Evolutionary conservation across 1,140 invertebrate genomes (phyloP), one percentile per base, ranked within the genome.

Genomic region (Danaus plexippus): DNA sequence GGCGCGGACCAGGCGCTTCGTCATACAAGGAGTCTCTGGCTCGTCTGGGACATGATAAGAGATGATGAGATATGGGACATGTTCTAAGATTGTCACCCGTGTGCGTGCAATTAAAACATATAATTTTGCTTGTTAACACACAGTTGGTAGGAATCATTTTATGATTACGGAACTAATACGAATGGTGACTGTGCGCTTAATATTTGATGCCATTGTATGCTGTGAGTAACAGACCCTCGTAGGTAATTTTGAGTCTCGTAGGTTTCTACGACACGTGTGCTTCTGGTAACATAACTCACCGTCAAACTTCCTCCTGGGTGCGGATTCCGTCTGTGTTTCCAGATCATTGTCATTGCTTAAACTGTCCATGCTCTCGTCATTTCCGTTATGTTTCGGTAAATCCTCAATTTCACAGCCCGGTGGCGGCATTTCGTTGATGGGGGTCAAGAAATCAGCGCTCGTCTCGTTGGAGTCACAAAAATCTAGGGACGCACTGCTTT

Each of bases 391-490:
- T 54, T 78, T 81, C 18, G 80, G 80, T 53, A 86, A 57, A 11
- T 85, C 83, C 45, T 85, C 81, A 9, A 85, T 82, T 56, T 86
- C 83, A 51, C 83, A 81, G 1, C 81, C 81, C 1, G 87, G 79
- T 0, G 82, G 78, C 4, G 87, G 87, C 85, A 88, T 86, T 57
- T 88, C 87, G 15, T 88, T 88, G 8, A 88, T 88, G 0, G 87
- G 87, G 18, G 87, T 88, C 44, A 88, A 63, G 54, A 88, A 88
- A 67, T 88, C 87, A 0, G 87, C 87, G 61, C 85, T 88, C 0
- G 87, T 88, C 61, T 88, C 85, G 56, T 88, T 88, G 0, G 87
- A 88, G 55, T 88, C 87, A 56, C 86, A 88, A 49, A 85, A 80
- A 51, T 88, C 87, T 12, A 88, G 47, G 0, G 86, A 88, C 52